Percentiles rank a stretch among this genome's conserved stretches.
Evolutionary conservation across 2,888 invertebrate species (phyloP).

Genomic region (Hypselothyrea guttata): DNA sequence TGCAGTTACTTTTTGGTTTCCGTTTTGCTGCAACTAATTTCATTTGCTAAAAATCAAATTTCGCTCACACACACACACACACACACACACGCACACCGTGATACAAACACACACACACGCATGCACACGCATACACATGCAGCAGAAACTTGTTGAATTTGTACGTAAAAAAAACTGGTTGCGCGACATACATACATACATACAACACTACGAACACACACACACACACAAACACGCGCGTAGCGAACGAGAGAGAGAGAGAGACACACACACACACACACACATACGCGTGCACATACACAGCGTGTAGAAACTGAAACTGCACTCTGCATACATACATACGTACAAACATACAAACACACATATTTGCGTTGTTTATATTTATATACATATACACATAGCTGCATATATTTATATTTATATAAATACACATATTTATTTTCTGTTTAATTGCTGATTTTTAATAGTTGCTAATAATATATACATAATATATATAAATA

Average conservation of each 20-base stretch:
- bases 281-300: slow-evolving; percentile 17
- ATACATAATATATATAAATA: too few relatives aligned
- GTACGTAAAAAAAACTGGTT: slow-evolving; percentile 56
- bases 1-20: slow-evolving; percentile 55
- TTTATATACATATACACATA: slow-evolving; percentile 26
- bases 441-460: not conserved
- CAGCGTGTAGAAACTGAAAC: too few relatives aligned
- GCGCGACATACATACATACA: slow-evolving; percentile 56
- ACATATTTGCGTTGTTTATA: slow-evolving; percentile 52
- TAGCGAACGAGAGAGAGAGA: too few relatives aligned
- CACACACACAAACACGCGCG: slow-evolving; percentile 51
- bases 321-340: slow-evolving; percentile 7
- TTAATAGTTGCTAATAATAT: not conserved
- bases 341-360: slow-evolving; percentile 25
- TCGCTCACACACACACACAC: slow-evolving; percentile 44
- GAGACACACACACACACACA: slow-evolving; percentile 28
- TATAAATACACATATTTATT: not conserved
- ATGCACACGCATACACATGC: slow-evolving; percentile 28
- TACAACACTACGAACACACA: too few relatives aligned
- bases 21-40: slow-evolving; percentile 57
- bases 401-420: slow-evolving; percentile 49
- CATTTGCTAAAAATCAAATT: slow-evolving; percentile 59
- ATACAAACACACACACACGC: slow-evolving; percentile 18
- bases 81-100: slow-evolving; percentile 15
- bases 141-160: slow-evolving; percentile 64